phyloP scores from a whole-genome alignment of 2,797 vertebrate species.

The Parauchenoglanis ngamensis region DNA sequence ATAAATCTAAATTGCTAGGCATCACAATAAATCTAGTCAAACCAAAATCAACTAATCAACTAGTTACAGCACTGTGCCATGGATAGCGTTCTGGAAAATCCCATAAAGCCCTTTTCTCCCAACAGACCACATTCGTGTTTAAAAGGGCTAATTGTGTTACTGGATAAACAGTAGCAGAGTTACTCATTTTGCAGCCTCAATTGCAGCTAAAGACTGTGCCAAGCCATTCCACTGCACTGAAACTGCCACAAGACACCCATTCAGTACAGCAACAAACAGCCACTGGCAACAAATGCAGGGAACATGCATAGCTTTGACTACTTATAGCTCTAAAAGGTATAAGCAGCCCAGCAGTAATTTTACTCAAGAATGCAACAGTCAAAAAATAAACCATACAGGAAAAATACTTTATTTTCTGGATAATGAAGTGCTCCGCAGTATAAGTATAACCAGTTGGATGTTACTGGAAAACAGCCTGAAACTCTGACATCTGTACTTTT shows the following conservation, averaged over 20 bases:
- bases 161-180: slow-evolving; percentile 40
- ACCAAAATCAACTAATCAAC: slow-evolving; percentile 10
- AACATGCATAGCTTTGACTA: slow-evolving; percentile 8
- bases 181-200: slow-evolving; percentile 30
- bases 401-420: not conserved
- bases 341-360: not conserved
- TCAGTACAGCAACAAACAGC: slow-evolving; percentile 13
- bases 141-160: slow-evolving; percentile 29
- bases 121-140: slow-evolving; percentile 18
- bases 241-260: slow-evolving; percentile 25
- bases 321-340: slow-evolving; percentile 5
- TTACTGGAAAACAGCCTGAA: not conserved
- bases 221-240: slow-evolving; percentile 30
- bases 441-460: not conserved
- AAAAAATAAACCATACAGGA: not conserved
- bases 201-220: slow-evolving; percentile 29
- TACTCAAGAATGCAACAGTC: not conserved
- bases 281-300: slow-evolving; percentile 15
- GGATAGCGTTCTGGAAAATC: slow-evolving; percentile 9
- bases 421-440: not conserved
- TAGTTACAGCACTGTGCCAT: not conserved
- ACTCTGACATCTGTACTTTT: not conserved
- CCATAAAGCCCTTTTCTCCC: slow-evolving; percentile 17
- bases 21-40: not conserved
- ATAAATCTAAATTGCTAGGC: slow-evolving; percentile 12